A percentile compares a stretch with the other conserved stretches of the same genome.
Conservation (phyloP, 2,888 invertebrate species). For the Rapana venosa region DNA sequence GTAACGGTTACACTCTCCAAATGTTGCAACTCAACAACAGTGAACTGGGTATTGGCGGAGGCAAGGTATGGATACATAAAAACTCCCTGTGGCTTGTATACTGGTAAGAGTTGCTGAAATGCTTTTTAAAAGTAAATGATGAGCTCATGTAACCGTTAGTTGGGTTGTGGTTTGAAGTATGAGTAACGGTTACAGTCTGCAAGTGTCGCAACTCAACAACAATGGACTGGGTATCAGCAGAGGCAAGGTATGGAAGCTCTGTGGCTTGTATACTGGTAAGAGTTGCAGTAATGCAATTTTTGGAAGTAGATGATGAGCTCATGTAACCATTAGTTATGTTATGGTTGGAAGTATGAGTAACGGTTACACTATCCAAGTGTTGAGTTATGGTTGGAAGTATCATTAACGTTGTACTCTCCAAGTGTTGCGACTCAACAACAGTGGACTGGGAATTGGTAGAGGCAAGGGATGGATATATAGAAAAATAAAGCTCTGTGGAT, state of each 20-base stretch:
- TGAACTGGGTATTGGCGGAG: constrained; percentile 94
- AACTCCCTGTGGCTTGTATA: too few relatives aligned
- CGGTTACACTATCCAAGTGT: constrained; percentile 89
- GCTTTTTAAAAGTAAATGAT: too few relatives aligned
- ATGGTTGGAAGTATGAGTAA: too few relatives aligned
- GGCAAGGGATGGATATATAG: constrained; percentile 84
- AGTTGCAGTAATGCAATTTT: too few relatives aligned
- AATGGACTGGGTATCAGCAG: constrained; percentile 96
- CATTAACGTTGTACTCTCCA: constrained; percentile 88
- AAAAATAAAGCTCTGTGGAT: too few relatives aligned
- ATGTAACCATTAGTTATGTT: too few relatives aligned
- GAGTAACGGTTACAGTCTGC: constrained; percentile 88
- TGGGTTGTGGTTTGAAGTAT: too few relatives aligned
- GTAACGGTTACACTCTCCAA: constrained; percentile 84
- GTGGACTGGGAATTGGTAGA: constrained; percentile 94
- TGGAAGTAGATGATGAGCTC: too few relatives aligned
- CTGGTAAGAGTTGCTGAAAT: too few relatives aligned
- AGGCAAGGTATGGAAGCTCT: constrained; percentile 81
- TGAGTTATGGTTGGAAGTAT: too few relatives aligned
- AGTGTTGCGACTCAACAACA: constrained; percentile 93
- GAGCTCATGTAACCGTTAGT: too few relatives aligned
- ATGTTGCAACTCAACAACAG: constrained; percentile 94
- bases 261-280: too few relatives aligned
- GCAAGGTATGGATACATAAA: constrained; percentile 82
- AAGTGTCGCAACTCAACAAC: constrained; percentile 92